Conservation (phyloP, 2,888 invertebrate genomes). For the Catocala fraxini region DNA sequence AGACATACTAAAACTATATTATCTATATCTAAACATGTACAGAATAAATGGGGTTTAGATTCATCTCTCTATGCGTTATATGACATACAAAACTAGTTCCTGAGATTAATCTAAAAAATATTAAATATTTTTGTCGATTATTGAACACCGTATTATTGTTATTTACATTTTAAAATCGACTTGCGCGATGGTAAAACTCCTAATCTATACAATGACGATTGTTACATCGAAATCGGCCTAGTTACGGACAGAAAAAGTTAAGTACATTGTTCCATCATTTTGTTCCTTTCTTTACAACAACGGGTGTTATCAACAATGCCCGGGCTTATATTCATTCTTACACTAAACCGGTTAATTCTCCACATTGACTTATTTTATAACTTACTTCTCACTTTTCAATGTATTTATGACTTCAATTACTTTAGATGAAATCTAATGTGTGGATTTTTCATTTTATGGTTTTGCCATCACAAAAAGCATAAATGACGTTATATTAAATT, state of each 20-base stretch:
- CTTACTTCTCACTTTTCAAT: constrained; percentile 20
- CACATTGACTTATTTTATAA: constrained; percentile 1
- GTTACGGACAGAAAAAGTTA: constrained; percentile 38
- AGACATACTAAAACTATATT: constrained; percentile 47
- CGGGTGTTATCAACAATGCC: constrained; percentile 3
- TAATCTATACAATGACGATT: constrained; percentile 35
- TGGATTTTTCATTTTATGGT: constrained; percentile 18
- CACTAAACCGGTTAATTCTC: neutral
- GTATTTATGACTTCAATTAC: constrained; percentile 2
- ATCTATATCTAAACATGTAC: constrained; percentile 53
- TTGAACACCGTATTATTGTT: constrained; percentile 69
- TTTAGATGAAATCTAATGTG: neutral
- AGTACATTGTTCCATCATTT: constrained; percentile 20
- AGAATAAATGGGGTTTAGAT: constrained; percentile 67
- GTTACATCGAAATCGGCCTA: constrained; percentile 35
- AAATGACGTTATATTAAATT: too few relatives aligned
- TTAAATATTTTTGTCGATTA: constrained; percentile 49
- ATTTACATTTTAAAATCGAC: constrained; percentile 60
- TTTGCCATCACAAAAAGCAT: neutral
- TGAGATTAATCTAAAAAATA: constrained; percentile 60
- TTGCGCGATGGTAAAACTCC: constrained; percentile 27
- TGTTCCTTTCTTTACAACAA: constrained; percentile 7
- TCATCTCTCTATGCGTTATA: constrained; percentile 56
- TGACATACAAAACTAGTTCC: constrained; percentile 71
- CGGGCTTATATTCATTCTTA: neutral